These are phyloP conservation scores for Varanus salvator DNA, from an alignment of 2,113 vertebrate species.

Conservation along the genomic window DNA sequence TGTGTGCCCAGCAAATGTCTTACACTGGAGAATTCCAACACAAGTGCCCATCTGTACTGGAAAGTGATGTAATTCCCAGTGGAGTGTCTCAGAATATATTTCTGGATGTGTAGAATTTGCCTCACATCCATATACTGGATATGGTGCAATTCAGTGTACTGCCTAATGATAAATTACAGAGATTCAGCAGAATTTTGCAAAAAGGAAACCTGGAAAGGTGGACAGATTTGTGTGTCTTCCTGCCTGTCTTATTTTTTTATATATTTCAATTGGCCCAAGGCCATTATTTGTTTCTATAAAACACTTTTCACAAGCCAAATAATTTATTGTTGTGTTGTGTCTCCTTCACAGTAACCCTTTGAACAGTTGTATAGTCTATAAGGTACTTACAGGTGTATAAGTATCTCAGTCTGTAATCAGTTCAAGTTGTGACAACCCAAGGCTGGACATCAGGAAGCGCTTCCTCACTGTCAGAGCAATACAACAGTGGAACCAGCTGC, in stretches of 20 bases:
- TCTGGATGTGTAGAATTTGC: neutral
- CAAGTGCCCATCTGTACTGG: neutral
- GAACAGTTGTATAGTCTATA: neutral
- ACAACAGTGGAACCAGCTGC: no score
- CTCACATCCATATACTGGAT: accelerated
- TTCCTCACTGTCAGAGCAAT: no score
- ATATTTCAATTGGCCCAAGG: neutral
- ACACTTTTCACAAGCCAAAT: conserved; percentile 16
- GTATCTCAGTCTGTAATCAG: no score
- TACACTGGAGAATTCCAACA: no score
- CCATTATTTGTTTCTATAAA: conserved; percentile 31
- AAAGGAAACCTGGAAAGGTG: neutral
- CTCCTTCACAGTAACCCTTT: neutral
- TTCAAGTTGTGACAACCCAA: no score
- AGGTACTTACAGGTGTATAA: no score
- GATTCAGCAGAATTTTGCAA: neutral
- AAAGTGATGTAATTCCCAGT: neutral
- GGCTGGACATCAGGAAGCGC: no score
- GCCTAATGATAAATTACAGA: neutral
- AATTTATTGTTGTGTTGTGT: neutral
- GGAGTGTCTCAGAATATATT: neutral
- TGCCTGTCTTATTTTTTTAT: conserved; percentile 20
- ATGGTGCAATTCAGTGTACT: neutral
- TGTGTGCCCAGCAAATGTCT: no score
- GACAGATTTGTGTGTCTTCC: neutral